Base-by-base conservation (phyloP, 2,888 invertebrate genomes). In the Drosophila macrospina region DNA sequence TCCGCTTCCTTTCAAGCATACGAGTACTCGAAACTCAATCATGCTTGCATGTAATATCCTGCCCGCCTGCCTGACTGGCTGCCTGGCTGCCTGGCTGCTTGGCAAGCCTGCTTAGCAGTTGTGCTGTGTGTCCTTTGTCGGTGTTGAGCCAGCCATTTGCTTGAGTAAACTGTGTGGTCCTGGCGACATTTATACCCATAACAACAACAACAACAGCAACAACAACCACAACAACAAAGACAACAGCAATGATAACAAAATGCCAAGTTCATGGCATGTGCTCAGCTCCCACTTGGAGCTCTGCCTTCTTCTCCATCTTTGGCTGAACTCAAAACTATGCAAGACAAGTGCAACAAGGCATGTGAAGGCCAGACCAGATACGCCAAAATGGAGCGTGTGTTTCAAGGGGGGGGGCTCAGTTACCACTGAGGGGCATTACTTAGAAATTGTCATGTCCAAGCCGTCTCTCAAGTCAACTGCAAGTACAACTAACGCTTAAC, bases 1-100 rank as follows among this genome's bases (percentile, higher is more conserved):
- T 79, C 70, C 70, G 71, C 82, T 82, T 85, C 87, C 85, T 78
- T 36, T 24, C 16, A 24, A 26, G 39, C 37, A 62, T 62, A 39
- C 50, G 54, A 76, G 68, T 79, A 47, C 85, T 87, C 65, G 75
- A 88, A 88, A 81, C 87, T 88, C 85, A 88, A 86, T 86, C 85
- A 87, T 74, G 89, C 85, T 85, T 86, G 86, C 85, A 87, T 86
- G 78, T 78, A 86, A 86, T 86, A 86, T 88, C 85, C 81, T 86
- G 73, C 60, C 86, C 65, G 78, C 34, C 52, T 47, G 36, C n/a
- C 60, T 61, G 32, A 11, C 16, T 15, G 78, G 20, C 52, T 47
- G 36, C n/a, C 60, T 61, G 32, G 11, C 16, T 15, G 30, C 28
- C 15, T 1, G 20, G 1, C 20, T 20, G 20, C 20, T 3, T 61